A percentile compares a stretch with the other conserved stretches of the same genome.
Evolutionary conservation across 1,140 invertebrate species (phyloP).

Genomic region (Aphelenchoides fujianensis): DNA sequence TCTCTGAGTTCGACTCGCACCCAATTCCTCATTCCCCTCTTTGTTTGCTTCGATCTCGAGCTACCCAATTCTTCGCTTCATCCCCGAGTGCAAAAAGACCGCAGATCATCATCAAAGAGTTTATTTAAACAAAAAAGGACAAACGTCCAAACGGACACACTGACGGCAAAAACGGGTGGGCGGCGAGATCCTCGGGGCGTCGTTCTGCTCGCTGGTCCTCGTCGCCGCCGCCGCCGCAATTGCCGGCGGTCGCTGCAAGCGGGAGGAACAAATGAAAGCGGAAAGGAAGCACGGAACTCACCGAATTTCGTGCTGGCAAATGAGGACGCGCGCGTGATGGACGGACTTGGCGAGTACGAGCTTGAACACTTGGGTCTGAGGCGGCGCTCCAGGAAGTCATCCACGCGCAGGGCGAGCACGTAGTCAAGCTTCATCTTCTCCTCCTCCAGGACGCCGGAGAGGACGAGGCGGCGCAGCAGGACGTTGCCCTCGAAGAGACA

Average conservation of each 20-base stretch:
- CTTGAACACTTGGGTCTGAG: conserved; percentile 99
- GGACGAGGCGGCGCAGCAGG: conserved; percentile 87
- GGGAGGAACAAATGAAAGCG: not conserved
- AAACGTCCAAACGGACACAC: too few species aligned
- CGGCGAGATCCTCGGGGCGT: too few species aligned
- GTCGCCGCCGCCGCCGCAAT: too few species aligned
- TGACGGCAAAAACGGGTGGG: too few species aligned
- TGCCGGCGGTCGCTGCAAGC: conserved; percentile 87
- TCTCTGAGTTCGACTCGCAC: too few species aligned
- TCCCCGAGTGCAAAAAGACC: too few species aligned
- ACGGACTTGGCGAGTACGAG: conserved; percentile 99
- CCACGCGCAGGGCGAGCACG: conserved; percentile 92
- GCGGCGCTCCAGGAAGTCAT: conserved; percentile 98
- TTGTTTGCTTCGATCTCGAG: too few species aligned
- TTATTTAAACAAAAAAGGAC: too few species aligned
- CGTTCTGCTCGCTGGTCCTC: too few species aligned
- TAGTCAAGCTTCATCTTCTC: conserved; percentile 99
- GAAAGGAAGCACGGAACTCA: conserved; percentile 65
- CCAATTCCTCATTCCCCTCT: too few species aligned
- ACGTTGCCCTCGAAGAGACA: conserved; percentile 99
- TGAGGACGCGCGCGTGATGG: conserved; percentile 96
- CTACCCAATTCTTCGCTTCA: too few species aligned
- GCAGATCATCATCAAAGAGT: too few species aligned
- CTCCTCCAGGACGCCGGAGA: conserved; percentile 95
- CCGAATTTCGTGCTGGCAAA: conserved; percentile 97